Conservation (phyloP, 2,113 vertebrate species). For the Heteronetta atricapilla region DNA sequence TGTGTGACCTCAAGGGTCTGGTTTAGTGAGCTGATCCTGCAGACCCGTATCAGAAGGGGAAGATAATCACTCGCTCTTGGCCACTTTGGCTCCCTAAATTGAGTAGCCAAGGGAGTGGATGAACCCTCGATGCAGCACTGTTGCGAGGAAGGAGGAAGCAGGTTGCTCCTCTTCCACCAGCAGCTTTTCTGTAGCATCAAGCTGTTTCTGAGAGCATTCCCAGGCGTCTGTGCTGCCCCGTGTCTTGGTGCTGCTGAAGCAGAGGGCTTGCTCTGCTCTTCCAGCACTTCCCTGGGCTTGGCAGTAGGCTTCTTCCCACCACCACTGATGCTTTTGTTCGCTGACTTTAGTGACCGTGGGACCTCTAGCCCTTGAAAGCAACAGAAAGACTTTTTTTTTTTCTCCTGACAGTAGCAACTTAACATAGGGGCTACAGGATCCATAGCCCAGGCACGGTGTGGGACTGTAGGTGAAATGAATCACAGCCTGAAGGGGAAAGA, state of each 20-base stretch:
- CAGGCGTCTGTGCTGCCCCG: neutral
- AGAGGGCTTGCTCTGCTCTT: neutral
- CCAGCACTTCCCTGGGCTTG: neutral
- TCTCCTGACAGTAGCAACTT: neutral
- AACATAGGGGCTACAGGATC: too few relatives aligned
- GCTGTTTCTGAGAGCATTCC: neutral
- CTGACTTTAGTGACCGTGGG: too few relatives aligned
- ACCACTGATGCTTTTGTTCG: neutral
- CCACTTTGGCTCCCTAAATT: neutral
- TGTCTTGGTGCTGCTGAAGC: neutral
- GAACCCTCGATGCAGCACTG: neutral
- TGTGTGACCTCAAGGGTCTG: neutral
- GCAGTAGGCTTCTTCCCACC: neutral
- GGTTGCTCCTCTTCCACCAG: neutral
- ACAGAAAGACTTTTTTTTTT: neutral
- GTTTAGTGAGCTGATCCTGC: neutral
- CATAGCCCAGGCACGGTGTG: neutral
- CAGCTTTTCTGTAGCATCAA: neutral
- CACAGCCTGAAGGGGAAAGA: neutral
- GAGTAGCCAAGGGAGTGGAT: neutral
- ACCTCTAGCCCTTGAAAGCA: neutral
- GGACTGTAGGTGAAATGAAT: neutral
- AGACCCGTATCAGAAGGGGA: neutral
- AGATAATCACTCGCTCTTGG: too few relatives aligned
- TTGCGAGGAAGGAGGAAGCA: neutral